Percentiles rank a stretch among this genome's conserved stretches.
Conservation (phyloP, 2,113 vertebrate genomes). For the Glaucidium brasilianum region DNA sequence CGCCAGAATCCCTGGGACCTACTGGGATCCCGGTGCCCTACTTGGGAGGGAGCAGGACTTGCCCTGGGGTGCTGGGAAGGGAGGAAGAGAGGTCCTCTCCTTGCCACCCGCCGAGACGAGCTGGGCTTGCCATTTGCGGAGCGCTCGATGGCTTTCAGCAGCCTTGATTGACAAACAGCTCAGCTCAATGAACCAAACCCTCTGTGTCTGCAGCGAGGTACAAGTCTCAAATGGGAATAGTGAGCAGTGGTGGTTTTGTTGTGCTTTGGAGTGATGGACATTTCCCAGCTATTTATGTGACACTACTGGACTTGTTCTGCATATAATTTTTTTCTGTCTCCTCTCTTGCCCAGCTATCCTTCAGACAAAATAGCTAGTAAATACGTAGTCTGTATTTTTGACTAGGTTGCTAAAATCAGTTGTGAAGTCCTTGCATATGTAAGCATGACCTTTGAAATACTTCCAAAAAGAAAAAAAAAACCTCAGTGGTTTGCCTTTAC, state of each 20-base stretch:
- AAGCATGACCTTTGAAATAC: background rate
- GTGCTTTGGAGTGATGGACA: background rate
- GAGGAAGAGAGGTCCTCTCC: background rate
- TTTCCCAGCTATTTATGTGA: background rate
- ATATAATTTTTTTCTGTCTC: background rate
- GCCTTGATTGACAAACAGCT: background rate
- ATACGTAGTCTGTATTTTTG: background rate
- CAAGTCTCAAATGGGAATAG: background rate
- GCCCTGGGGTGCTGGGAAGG: accelerated
- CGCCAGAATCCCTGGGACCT: background rate
- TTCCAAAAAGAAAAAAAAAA: background rate
- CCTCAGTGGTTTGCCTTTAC: background rate
- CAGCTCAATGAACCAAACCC: background rate
- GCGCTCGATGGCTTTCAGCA: background rate
- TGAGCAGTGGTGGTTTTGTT: background rate
- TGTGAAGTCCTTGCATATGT: background rate
- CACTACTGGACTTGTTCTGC: background rate
- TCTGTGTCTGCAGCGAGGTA: background rate
- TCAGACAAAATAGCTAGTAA: background rate
- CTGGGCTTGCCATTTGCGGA: accelerated
- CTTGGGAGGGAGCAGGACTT: background rate
- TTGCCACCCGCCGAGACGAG: background rate
- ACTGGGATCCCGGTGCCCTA: background rate
- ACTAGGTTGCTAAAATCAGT: background rate
- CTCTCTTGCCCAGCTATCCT: background rate